A percentile compares a stretch with the other conserved stretches of the same genome.
Evolutionary conservation across 1,140 invertebrate genomes (phyloP).

Genomic region (Lordiphosa collinella): DNA sequence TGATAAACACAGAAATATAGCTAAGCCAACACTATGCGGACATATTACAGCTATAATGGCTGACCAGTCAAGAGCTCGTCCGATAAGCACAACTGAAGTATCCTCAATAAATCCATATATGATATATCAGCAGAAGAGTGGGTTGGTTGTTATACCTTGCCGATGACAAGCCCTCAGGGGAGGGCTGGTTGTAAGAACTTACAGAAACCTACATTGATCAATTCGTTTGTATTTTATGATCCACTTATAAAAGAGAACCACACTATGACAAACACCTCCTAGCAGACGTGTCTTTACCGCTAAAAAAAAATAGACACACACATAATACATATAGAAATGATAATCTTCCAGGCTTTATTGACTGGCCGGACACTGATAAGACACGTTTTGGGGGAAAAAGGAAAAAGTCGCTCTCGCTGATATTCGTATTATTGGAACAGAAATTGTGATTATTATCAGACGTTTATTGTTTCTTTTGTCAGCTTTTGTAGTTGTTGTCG

Average conservation of each 20-base stretch:
- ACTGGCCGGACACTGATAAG: slow-evolving; percentile 12
- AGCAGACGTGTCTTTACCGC: slow-evolving; percentile 27
- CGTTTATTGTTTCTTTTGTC: slow-evolving; percentile 53
- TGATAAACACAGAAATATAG: neutral
- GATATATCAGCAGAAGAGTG: slow-evolving; percentile 10
- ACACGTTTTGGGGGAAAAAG: slow-evolving; percentile 2
- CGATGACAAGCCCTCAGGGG: slow-evolving; percentile 24
- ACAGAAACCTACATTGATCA: slow-evolving; percentile 13
- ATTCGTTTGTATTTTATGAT: slow-evolving; percentile 13
- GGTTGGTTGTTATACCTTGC: slow-evolving; percentile 15
- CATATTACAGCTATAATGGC: slow-evolving; percentile 41
- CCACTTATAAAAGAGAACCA: too few relatives aligned
- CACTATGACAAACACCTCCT: slow-evolving; percentile 25
- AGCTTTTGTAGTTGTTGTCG: slow-evolving; percentile 9
- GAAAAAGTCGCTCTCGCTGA: slow-evolving; percentile 26
- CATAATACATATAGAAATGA: slow-evolving; percentile 25
- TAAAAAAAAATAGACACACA: neutral
- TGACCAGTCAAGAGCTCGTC: slow-evolving; percentile 8
- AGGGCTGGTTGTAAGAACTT: slow-evolving; percentile 16
- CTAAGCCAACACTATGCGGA: slow-evolving; percentile 6
- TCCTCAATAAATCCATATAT: slow-evolving; percentile 38
- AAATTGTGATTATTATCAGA: slow-evolving; percentile 50
- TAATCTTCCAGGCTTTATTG: slow-evolving; percentile 57
- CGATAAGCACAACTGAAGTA: slow-evolving; percentile 34
- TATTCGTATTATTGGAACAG: slow-evolving; percentile 27